Percentiles rank a stretch among this genome's conserved stretches.
phyloP scores from a whole-genome alignment of 2,113 vertebrate species.

The Chloebia gouldiae region DNA sequence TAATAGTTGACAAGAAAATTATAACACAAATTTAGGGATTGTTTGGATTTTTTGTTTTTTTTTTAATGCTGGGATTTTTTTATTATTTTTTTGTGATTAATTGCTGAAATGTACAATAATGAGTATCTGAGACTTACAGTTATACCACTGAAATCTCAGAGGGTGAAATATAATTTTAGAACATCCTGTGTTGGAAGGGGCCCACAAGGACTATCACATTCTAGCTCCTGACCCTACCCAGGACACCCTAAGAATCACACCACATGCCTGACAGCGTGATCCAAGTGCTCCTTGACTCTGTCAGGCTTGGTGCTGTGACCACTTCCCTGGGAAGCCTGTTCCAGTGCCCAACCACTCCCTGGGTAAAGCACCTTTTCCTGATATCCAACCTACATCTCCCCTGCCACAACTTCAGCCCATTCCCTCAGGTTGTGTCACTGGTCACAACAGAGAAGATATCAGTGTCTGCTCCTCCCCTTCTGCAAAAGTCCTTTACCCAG shows the following conservation, averaged over 20 bases:
- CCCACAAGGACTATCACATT: not conserved
- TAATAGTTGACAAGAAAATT: not conserved
- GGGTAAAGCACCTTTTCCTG: not conserved
- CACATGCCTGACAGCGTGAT: no score
- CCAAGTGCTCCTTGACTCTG: rapidly evolving
- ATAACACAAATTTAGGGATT: not conserved
- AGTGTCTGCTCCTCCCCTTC: not conserved
- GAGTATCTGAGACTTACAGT: no score
- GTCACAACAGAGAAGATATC: not conserved
- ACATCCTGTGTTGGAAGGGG: not conserved
- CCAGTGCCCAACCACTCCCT: not conserved
- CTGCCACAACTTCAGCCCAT: not conserved
- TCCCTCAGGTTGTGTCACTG: not conserved
- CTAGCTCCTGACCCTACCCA: not conserved
- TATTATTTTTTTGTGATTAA: not conserved
- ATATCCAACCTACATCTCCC: not conserved
- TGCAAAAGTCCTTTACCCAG: rapidly evolving
- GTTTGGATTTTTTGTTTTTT: not conserved
- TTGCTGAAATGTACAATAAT: not conserved
- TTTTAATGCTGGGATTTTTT: not conserved
- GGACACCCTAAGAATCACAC: not conserved
- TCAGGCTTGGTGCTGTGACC: not conserved
- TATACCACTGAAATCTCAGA: not conserved
- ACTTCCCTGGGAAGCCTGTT: not conserved
- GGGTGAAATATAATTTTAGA: not conserved